Evolutionary conservation across 2,888 invertebrate species (phyloP).

Genomic region (Pristionchus fissidentatus): DNA sequence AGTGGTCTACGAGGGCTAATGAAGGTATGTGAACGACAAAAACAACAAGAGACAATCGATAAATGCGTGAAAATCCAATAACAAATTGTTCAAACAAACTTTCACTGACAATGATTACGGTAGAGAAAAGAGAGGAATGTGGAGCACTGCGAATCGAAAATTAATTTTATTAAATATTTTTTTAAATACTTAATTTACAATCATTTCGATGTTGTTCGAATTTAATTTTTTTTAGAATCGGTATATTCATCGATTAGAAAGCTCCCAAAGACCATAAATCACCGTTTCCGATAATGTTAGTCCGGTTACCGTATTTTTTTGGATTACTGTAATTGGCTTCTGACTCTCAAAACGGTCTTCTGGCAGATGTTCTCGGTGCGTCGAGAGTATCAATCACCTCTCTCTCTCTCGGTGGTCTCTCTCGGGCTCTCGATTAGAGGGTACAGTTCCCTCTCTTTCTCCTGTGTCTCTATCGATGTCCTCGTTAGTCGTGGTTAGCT

Average conservation of each 20-base stretch:
- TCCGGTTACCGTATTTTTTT: too few species aligned
- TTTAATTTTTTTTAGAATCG: background rate
- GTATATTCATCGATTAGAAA: background rate
- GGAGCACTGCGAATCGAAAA: background rate
- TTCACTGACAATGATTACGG: background rate
- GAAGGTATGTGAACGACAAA: background rate
- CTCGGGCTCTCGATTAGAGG: constrained; percentile 20
- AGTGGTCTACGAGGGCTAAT: constrained; percentile 24
- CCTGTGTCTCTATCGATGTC: background rate
- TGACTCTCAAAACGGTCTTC: background rate
- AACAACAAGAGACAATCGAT: constrained; percentile 6
- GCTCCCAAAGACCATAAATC: too few species aligned
- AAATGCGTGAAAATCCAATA: background rate
- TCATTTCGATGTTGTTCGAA: background rate
- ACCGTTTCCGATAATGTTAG: too few species aligned
- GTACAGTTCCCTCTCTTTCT: background rate
- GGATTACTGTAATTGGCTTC: background rate
- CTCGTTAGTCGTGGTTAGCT: constrained; percentile 14
- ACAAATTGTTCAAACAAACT: background rate
- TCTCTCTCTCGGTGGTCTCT: background rate
- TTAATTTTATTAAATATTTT: background rate
- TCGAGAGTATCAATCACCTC: constrained; percentile 11
- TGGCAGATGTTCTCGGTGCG: constrained; percentile 2
- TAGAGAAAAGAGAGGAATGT: background rate
- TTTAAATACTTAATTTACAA: background rate